Conservation (phyloP, 2,113 vertebrate species). For the Ahaetulla prasina region DNA sequence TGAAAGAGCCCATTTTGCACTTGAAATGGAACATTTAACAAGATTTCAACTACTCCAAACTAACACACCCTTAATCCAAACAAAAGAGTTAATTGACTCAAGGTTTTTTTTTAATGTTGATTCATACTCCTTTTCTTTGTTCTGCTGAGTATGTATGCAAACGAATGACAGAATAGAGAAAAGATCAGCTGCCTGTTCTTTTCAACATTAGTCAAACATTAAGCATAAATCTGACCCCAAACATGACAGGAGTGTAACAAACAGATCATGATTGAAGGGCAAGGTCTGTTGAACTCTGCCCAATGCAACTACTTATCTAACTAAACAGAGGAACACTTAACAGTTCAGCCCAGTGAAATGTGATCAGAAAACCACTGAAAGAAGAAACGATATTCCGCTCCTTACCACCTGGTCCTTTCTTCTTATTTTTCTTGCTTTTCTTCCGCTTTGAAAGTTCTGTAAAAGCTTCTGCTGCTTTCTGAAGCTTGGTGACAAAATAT, state of each 20-base stretch:
- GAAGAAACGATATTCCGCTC: background rate
- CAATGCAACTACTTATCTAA: background rate
- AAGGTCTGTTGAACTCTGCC: background rate
- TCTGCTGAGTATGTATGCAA: background rate
- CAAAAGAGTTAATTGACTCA: background rate
- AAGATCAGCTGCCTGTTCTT: background rate
- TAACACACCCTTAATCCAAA: background rate
- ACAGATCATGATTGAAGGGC: background rate
- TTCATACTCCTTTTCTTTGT: background rate
- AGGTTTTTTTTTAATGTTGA: too few species aligned
- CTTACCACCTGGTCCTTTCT: constrained; percentile 89
- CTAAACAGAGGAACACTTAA: background rate
- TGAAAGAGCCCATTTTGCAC: background rate
- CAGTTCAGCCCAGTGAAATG: background rate
- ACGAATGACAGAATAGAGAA: background rate
- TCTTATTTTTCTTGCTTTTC: constrained; percentile 87
- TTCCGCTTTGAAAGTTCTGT: constrained; percentile 86
- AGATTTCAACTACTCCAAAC: background rate
- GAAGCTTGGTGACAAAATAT: constrained; percentile 90
- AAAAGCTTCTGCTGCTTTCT: constrained; percentile 92
- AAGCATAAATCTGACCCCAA: background rate
- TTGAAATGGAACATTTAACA: background rate
- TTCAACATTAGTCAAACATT: background rate
- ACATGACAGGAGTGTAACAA: background rate
- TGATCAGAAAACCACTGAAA: background rate